phyloP scores from a whole-genome alignment of 2,797 vertebrate genomes.

The Nasua narica region DNA sequence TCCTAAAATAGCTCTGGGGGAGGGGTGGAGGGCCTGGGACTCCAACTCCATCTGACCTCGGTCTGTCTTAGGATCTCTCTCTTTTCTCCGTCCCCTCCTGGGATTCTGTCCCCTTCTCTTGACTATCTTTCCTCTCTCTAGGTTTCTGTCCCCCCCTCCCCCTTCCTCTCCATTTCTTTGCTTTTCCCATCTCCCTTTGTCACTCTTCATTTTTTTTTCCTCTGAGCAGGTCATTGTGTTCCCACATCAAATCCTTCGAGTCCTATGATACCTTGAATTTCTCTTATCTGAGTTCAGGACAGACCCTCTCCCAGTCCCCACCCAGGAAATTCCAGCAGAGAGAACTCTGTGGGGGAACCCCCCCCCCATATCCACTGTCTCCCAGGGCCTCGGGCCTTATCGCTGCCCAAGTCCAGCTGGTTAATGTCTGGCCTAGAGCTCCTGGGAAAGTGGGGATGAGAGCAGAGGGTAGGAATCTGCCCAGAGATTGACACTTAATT shows the following conservation, averaged over 20 bases:
- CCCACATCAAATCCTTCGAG: background rate
- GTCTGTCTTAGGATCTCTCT: background rate
- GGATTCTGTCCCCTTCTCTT: background rate
- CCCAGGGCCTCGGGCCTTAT: constrained; percentile 55
- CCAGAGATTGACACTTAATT: constrained; percentile 45
- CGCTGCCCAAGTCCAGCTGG: constrained; percentile 69
- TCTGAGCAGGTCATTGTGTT: background rate
- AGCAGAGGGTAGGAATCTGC: constrained; percentile 65
- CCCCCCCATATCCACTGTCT: constrained; percentile 20
- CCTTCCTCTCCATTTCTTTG: background rate
- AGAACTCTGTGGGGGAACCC: constrained; percentile 16
- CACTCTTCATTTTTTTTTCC: background rate
- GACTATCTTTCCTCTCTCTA: background rate
- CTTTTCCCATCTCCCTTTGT: background rate
- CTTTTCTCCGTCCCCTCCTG: background rate
- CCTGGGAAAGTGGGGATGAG: constrained; percentile 52
- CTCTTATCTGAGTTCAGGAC: constrained; percentile 31
- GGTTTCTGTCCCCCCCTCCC: background rate
- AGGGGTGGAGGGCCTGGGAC: background rate
- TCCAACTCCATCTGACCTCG: background rate
- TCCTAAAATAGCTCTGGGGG: constrained; percentile 63
- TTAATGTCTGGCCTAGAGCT: constrained; percentile 72
- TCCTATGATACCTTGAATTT: constrained; percentile 21
- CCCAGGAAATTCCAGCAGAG: constrained; percentile 69
- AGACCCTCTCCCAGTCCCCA: constrained; percentile 45